Evolutionary conservation across 2,113 vertebrate species (phyloP), one percentile per base, ranked within the genome.

Genomic region (Fulmarus glacialis): DNA sequence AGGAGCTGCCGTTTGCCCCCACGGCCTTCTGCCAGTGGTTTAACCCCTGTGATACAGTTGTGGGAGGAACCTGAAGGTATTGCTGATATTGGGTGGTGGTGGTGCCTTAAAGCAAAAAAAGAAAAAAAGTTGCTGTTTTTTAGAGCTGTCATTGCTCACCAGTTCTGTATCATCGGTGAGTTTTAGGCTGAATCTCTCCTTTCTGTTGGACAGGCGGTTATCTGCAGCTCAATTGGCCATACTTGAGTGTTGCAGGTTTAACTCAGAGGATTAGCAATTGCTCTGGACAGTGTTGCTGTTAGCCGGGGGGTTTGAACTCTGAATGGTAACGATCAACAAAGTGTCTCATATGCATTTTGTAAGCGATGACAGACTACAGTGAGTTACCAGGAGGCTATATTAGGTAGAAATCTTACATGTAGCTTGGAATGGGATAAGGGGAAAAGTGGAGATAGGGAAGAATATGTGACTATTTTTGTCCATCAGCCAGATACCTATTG

Each of bases 231-330:
- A 87, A 72, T 55, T 96, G 89, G 90, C 93, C 86, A 29, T 91
- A 47, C 64, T 91, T 56, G 83, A 92, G 92, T 32, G 32, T 38
- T 74, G 81, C 66, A 93, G 89, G 86, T 97, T 98, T 97, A 64
- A 96, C 75, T 97, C 55, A 24, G 94, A 89, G 90, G 95, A 93
- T 98, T 92, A 97, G 75, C 77, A 87, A 96, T 97, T 97, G 95
- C 91, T 97, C 98, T 96, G 97, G 94, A 97, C 95, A 97, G 77
- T 98, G 91, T 95, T 95, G 91, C 95, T 82, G 45, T 96, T 97
- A 98, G 89, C 82, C 91, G 75, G 4, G 55, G 92, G 62, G 71
- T 48, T 96, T 97, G 96, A 97, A 97, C 96, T 97, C 81, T 23
- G 94, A 6, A 77, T 73, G 64, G 82, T 82, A 93, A 96, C 96